These are phyloP conservation scores for Melitaea athalia DNA, from an alignment of 2,888 invertebrate species.

Conservation along the genomic window DNA sequence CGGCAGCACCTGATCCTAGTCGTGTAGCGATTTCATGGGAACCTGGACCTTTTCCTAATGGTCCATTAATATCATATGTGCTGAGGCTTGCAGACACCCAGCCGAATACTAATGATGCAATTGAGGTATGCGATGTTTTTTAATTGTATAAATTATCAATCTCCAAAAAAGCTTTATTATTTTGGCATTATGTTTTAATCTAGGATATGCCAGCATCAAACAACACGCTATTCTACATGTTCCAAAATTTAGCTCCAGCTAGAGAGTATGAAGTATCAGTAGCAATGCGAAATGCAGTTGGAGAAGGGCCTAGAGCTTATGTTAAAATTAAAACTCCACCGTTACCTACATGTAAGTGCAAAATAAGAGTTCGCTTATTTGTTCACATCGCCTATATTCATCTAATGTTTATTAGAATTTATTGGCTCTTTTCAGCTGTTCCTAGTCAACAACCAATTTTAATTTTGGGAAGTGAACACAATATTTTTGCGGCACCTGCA, in stretches of 20 bases:
- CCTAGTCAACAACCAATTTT: conserved; percentile 86
- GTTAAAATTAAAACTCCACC: conserved; percentile 86
- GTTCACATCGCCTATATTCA: not conserved
- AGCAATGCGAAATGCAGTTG: conserved; percentile 89
- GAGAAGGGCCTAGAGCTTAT: conserved; percentile 88
- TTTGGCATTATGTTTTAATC: conserved; percentile 16
- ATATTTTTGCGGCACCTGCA: conserved; percentile 85
- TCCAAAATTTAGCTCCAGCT: conserved; percentile 87
- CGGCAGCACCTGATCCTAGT: conserved; percentile 90
- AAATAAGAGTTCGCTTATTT: not conserved
- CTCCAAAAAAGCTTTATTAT: not conserved
- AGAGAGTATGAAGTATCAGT: conserved; percentile 90
- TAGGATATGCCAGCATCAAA: conserved; percentile 89
- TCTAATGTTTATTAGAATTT: not conserved
- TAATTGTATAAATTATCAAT: not conserved
- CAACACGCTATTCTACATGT: conserved; percentile 88
- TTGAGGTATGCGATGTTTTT: conserved; percentile 82
- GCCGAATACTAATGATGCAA: conserved; percentile 82
- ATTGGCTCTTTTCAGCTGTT: conserved; percentile 77
- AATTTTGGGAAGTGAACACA: conserved; percentile 86
- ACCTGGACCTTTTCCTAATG: conserved; percentile 93
- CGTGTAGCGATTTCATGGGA: conserved; percentile 94
- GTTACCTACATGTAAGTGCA: conserved; percentile 83
- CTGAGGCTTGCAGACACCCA: conserved; percentile 85
- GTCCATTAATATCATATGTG: conserved; percentile 93